Conservation (phyloP, 2,888 invertebrate genomes). For the Hypomecis atomaria region DNA sequence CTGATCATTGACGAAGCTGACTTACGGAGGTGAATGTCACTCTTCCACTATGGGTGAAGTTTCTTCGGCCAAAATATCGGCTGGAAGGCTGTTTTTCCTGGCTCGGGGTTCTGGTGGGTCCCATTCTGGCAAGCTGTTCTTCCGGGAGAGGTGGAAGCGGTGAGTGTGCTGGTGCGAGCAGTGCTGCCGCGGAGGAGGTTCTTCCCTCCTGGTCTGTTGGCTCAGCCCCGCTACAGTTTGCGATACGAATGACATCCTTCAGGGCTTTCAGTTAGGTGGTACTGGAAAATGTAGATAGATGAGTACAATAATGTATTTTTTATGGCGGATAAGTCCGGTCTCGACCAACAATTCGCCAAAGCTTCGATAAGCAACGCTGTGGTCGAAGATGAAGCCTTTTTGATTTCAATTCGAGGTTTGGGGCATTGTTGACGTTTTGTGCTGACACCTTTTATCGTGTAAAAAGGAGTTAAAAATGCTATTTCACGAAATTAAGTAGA, state of each 20-base stretch:
- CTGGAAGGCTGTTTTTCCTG: conserved; percentile 79
- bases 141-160: conserved; percentile 72
- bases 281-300: conserved; percentile 59
- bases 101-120: conserved; percentile 76
- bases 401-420: too few species aligned
- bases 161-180: conserved; percentile 80
- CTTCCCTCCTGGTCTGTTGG: conserved; percentile 70
- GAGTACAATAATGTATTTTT: conserved; percentile 31
- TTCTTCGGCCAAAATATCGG: conserved; percentile 67
- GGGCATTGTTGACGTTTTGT: too few species aligned
- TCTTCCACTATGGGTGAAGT: conserved; percentile 69
- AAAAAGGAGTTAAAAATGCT: too few species aligned
- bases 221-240: conserved; percentile 84
- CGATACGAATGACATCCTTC: conserved; percentile 82
- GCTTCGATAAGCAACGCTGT: too few species aligned
- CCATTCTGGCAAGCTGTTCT: conserved; percentile 81
- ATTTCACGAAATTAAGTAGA: too few species aligned
- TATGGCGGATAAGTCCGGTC: too few species aligned
- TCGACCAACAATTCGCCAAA: too few species aligned
- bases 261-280: conserved; percentile 14
- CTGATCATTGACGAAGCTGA: conserved; percentile 53
- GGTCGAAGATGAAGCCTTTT: too few species aligned
- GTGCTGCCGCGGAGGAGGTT: conserved; percentile 74
- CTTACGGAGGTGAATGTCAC: conserved; percentile 80
- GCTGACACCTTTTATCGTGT: too few species aligned